Conservation (phyloP, 2,797 vertebrate species). For the Xerus rutilus region DNA sequence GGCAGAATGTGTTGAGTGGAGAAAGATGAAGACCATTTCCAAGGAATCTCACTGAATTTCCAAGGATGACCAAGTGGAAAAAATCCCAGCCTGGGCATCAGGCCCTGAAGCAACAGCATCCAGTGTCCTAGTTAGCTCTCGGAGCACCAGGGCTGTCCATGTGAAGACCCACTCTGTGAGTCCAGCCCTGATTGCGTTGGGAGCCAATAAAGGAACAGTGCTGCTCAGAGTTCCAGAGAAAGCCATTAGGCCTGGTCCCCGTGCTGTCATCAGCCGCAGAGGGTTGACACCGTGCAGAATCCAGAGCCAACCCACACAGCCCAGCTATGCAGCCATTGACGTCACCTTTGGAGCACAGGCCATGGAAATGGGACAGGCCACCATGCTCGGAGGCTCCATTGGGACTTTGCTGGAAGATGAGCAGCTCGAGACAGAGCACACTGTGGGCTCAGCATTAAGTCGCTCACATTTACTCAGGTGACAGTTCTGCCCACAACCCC, state of each 20-base stretch:
- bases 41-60: neutral
- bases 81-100: neutral
- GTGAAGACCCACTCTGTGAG: neutral
- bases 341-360: neutral
- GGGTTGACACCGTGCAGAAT: neutral
- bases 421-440: neutral
- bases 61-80: fast-evolving
- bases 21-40: neutral
- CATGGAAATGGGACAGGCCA: neutral
- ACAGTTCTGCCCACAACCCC: fast-evolving
- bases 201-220: neutral
- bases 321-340: neutral
- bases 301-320: neutral
- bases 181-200: neutral
- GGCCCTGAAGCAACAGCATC: neutral
- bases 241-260: slow-evolving; percentile 42
- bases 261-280: neutral
- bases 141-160: fast-evolving
- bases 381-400: fast-evolving
- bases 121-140: neutral
- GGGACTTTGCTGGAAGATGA: neutral
- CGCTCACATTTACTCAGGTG: too few species aligned
- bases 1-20: fast-evolving
- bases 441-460: neutral
- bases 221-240: neutral